These are phyloP conservation scores for Heterohyrax brucei DNA, from an alignment of 2,797 vertebrate species.

Conservation along the genomic window DNA sequence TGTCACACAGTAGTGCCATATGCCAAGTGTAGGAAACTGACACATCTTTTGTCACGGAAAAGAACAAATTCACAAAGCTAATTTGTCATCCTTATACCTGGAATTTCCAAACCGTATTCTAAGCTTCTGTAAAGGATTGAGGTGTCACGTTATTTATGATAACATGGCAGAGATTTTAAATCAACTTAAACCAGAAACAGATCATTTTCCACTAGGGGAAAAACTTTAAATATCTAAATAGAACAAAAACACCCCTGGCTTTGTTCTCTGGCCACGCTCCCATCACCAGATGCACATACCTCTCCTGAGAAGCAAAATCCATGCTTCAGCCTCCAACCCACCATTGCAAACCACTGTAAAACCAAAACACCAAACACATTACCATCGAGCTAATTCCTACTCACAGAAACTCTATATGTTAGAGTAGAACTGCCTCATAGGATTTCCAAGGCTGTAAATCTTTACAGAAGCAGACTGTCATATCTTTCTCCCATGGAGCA, in stretches of 20 bases:
- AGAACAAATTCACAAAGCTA: conserved; percentile 70
- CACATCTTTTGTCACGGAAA: conserved; percentile 47
- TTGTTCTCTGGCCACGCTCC: conserved; percentile 72
- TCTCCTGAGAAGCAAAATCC: conserved; percentile 53
- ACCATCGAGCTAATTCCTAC: background rate
- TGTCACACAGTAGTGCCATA: background rate
- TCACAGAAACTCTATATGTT: background rate
- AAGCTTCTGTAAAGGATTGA: conserved; percentile 74
- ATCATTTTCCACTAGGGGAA: conserved; percentile 83
- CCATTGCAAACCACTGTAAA: background rate
- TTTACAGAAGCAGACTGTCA: background rate
- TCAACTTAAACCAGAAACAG: conserved; percentile 82
- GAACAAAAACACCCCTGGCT: conserved; percentile 70
- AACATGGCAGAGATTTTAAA: conserved; percentile 76
- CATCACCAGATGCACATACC: conserved; percentile 53
- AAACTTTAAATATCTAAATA: conserved; percentile 81
- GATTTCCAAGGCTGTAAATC: background rate
- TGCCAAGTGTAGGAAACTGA: background rate
- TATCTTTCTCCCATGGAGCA: background rate
- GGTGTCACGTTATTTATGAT: conserved; percentile 78
- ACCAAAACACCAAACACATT: background rate
- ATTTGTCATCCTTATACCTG: conserved; percentile 50
- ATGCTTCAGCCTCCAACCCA: background rate
- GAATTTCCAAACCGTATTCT: conserved; percentile 43
- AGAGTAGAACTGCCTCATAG: background rate